phyloP scores from a whole-genome alignment of 1,140 invertebrate species.

The Macrostomum lignano region DNA sequence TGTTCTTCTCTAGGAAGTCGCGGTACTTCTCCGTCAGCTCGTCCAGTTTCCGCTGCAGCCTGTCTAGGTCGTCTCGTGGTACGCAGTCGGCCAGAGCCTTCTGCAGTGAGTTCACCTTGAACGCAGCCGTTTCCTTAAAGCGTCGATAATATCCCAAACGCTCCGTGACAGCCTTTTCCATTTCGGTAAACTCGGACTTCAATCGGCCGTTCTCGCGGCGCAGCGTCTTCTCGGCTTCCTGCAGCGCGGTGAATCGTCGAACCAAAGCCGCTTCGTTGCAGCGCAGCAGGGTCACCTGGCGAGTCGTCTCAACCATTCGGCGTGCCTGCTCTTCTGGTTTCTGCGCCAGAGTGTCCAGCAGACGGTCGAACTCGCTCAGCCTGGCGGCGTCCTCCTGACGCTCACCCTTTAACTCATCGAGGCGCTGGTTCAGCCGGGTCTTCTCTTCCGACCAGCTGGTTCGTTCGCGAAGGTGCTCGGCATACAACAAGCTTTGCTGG shows the following conservation, averaged over 20 bases:
- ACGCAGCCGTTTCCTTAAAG: constrained; percentile 25
- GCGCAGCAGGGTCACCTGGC: constrained; percentile 20
- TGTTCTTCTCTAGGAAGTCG: constrained; percentile 23
- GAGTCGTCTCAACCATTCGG: constrained; percentile 19
- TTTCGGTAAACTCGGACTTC: constrained; percentile 20
- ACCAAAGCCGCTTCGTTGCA: constrained; percentile 26
- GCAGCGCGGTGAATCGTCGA: constrained; percentile 16
- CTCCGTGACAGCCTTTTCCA: constrained; percentile 22
- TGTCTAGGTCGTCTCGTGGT: constrained; percentile 16
- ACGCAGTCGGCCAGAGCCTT: constrained; percentile 25
- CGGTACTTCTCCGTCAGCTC: constrained; percentile 26
- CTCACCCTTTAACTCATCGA: constrained; percentile 13
- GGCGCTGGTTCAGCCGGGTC: too few relatives aligned
- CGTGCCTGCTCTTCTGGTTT: constrained; percentile 23
- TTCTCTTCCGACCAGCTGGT: too few relatives aligned
- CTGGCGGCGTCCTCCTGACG: constrained; percentile 16
- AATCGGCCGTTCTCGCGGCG: constrained; percentile 19
- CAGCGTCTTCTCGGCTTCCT: constrained; percentile 17
- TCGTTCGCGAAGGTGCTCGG: too few relatives aligned
- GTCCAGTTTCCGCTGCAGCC: constrained; percentile 21
- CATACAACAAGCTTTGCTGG: too few relatives aligned
- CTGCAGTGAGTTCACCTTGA: constrained; percentile 23
- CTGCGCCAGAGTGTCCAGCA: constrained; percentile 21
- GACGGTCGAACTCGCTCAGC: constrained; percentile 22
- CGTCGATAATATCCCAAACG: constrained; percentile 25